A percentile compares a stretch with the other conserved stretches of the same genome.
Evolutionary conservation across 2,797 vertebrate species (phyloP).

Genomic region (Spheniscus humboldti): DNA sequence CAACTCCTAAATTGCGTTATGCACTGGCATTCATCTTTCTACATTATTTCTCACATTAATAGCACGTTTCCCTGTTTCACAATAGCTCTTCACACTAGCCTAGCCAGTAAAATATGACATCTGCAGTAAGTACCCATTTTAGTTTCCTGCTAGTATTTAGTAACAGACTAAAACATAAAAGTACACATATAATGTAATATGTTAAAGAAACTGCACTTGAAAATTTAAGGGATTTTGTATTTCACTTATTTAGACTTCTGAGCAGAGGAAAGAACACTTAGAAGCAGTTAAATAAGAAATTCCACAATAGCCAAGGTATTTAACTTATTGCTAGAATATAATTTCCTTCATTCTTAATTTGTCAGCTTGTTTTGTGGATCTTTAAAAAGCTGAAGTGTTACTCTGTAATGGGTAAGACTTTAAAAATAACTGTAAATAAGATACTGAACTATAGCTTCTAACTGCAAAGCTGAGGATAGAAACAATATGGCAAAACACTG

Average conservation of each 20-base stretch:
- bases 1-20: background rate
- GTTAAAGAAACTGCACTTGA: background rate
- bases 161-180: background rate
- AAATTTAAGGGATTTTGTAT: background rate
- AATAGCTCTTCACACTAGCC: background rate
- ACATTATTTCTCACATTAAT: background rate
- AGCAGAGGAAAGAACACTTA: background rate
- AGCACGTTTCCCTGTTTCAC: background rate
- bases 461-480: background rate
- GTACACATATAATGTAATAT: background rate
- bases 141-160: background rate
- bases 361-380: background rate
- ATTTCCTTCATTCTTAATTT: background rate
- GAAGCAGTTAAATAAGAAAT: background rate
- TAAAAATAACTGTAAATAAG: background rate
- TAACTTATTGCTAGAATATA: background rate
- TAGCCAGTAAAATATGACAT: background rate
- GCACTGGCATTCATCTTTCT: background rate
- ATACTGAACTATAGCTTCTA: background rate
- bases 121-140: background rate
- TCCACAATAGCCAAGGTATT: background rate
- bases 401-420: background rate
- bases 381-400: background rate
- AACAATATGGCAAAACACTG: background rate
- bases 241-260: background rate